Percentiles rank a stretch among this genome's conserved stretches.
Conservation (phyloP, 2,888 invertebrate genomes). For the Parnassius apollo region DNA sequence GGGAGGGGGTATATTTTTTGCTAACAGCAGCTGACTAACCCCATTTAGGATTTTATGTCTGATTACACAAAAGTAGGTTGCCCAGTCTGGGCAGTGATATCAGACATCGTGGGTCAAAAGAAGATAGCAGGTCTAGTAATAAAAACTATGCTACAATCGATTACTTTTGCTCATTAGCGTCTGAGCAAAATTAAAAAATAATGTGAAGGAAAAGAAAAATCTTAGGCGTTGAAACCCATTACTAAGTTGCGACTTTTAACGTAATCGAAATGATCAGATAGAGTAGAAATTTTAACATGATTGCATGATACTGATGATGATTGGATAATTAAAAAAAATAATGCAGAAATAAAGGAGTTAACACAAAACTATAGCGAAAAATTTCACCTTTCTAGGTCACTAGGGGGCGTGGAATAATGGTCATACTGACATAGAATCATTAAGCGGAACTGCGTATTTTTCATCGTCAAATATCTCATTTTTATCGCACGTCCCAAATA, state of each 20-base stretch:
- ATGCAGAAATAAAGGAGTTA: neutral
- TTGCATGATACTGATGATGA: too few relatives aligned
- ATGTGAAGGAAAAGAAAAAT: too few relatives aligned
- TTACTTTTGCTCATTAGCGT: too few relatives aligned
- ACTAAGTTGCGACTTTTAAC: too few relatives aligned
- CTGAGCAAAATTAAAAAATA: too few relatives aligned
- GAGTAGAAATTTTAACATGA: too few relatives aligned
- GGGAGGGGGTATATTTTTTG: neutral
- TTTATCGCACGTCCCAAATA: neutral
- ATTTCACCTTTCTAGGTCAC: slow-evolving; percentile 39
- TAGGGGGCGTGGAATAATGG: slow-evolving; percentile 31
- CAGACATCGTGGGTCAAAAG: too few relatives aligned
- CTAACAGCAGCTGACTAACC: slow-evolving; percentile 9
- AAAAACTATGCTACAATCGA: too few relatives aligned
- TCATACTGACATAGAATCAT: slow-evolving; percentile 16
- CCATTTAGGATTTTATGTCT: slow-evolving; percentile 15
- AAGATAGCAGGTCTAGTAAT: too few relatives aligned
- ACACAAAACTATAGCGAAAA: neutral
- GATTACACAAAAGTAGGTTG: slow-evolving; percentile 7
- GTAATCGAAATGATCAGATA: too few relatives aligned
- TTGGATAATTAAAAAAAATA: neutral
- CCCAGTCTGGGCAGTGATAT: neutral
- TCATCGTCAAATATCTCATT: neutral
- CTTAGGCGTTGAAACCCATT: too few relatives aligned
- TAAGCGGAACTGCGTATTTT: neutral